These are phyloP conservation scores for Corythornis madagascariensis DNA, from an alignment of 2,113 vertebrate genomes.

Conservation along the genomic window DNA sequence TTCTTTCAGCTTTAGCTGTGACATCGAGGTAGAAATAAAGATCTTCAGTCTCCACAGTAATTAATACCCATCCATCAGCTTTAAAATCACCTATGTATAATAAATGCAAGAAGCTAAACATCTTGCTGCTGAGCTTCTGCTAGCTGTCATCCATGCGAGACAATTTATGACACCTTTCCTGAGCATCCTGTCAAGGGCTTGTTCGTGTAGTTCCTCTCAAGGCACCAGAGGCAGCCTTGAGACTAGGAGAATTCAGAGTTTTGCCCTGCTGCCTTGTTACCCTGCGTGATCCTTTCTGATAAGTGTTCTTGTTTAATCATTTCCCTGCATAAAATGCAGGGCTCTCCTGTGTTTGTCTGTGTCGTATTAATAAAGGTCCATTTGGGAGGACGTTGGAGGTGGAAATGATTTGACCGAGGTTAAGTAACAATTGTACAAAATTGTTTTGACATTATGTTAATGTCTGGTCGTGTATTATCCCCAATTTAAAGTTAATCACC, in stretches of 20 bases:
- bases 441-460: conserved; percentile 79
- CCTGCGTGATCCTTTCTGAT: conserved; percentile 21
- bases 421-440: conserved; percentile 75
- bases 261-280: conserved; percentile 30
- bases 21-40: background rate
- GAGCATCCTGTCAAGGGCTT: background rate
- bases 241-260: conserved; percentile 5
- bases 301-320: conserved; percentile 4
- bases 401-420: conserved; percentile 61
- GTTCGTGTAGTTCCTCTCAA: background rate
- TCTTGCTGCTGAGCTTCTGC: background rate
- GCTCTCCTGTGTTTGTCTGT: conserved; percentile 34
- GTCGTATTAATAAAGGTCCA: conserved; percentile 61
- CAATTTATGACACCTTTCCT: conserved; percentile 15
- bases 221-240: background rate
- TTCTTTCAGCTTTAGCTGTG: background rate
- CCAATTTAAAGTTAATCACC: conserved; percentile 78
- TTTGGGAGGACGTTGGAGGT: conserved; percentile 8
- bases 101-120: conserved; percentile 12
- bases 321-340: background rate
- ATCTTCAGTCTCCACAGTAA: background rate
- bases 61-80: conserved; percentile 22
- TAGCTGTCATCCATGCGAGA: conserved; percentile 22
- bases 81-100: conserved; percentile 25
- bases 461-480: conserved; percentile 64